A percentile compares a stretch with the other conserved stretches of the same genome.
phyloP scores from a whole-genome alignment of 2,888 invertebrate species.

The Monochamus alternatus region DNA sequence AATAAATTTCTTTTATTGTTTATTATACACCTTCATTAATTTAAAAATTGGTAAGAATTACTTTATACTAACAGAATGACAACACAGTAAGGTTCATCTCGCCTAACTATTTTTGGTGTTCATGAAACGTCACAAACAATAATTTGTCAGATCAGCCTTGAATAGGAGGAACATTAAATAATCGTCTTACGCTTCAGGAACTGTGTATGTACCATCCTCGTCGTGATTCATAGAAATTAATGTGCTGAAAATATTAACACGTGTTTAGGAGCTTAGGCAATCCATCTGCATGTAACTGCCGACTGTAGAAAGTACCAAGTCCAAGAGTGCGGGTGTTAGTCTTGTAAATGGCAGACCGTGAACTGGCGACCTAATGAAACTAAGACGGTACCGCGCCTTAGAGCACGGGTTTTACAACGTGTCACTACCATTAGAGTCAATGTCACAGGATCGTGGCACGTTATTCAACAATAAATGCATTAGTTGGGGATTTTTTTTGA shows the following conservation, averaged over 20 bases:
- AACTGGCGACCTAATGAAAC: slow-evolving; percentile 39
- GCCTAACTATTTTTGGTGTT: too few species aligned
- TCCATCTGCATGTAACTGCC: background rate
- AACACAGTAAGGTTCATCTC: too few species aligned
- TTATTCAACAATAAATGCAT: background rate
- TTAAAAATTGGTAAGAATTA: too few species aligned
- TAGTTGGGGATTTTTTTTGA: too few species aligned
- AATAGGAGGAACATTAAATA: too few species aligned
- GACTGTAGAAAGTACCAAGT: slow-evolving; percentile 18
- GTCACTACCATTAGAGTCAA: slow-evolving; percentile 29
- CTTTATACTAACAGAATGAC: too few species aligned
- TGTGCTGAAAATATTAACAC: slow-evolving; percentile 1
- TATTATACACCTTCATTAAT: too few species aligned
- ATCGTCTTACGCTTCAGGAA: background rate
- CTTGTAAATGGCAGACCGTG: slow-evolving; percentile 39
- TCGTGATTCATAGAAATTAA: background rate
- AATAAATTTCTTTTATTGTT: too few species aligned
- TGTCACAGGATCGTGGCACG: slow-evolving; percentile 15
- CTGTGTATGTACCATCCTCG: background rate
- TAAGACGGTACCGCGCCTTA: slow-evolving; percentile 36
- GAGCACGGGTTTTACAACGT: slow-evolving; percentile 42
- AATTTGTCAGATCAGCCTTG: too few species aligned
- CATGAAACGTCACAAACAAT: too few species aligned
- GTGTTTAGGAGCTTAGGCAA: background rate
- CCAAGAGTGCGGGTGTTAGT: slow-evolving; percentile 37